Evolutionary conservation across 2,113 vertebrate genomes (phyloP).

Genomic region (Entomyzon cyanotis): DNA sequence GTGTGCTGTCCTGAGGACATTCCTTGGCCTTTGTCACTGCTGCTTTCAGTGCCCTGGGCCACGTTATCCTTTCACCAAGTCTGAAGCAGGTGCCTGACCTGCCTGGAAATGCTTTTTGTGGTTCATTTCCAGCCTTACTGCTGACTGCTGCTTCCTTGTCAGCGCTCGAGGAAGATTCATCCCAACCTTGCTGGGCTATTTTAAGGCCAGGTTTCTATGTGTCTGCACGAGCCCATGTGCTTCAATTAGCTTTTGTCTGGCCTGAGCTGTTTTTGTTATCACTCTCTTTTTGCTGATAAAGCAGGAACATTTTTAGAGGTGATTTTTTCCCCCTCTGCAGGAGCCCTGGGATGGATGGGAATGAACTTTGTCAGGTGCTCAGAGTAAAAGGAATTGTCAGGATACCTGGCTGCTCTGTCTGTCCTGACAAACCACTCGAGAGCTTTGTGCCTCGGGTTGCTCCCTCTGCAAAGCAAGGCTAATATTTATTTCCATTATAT

Average conservation of each 20-base stretch:
- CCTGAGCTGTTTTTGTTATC: conserved; percentile 52
- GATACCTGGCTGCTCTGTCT: conserved; percentile 1
- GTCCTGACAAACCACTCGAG: conserved; percentile 2
- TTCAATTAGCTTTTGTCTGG: conserved; percentile 53
- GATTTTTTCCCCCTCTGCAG: neutral
- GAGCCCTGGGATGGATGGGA: conserved; percentile 11
- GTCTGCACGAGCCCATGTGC: neutral
- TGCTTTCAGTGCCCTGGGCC: neutral
- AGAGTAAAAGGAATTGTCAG: conserved; percentile 13
- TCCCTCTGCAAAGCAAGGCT: conserved; percentile 8
- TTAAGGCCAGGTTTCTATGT: conserved; percentile 20
- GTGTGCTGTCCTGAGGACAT: neutral
- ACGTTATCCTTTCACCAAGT: neutral
- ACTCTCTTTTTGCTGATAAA: conserved; percentile 40
- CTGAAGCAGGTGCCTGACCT: neutral
- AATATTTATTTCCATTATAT: conserved; percentile 55
- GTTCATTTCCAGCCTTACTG: neutral
- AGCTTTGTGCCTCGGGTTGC: neutral
- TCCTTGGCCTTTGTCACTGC: neutral
- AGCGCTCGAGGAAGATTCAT: conserved; percentile 29
- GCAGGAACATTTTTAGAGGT: conserved; percentile 40
- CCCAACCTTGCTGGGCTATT: neutral
- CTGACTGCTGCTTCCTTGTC: neutral
- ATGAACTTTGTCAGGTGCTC: conserved; percentile 20
- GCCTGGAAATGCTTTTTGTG: neutral